Base-by-base conservation (phyloP, 2,113 vertebrate species). In the Apistogramma diplotaenia region DNA sequence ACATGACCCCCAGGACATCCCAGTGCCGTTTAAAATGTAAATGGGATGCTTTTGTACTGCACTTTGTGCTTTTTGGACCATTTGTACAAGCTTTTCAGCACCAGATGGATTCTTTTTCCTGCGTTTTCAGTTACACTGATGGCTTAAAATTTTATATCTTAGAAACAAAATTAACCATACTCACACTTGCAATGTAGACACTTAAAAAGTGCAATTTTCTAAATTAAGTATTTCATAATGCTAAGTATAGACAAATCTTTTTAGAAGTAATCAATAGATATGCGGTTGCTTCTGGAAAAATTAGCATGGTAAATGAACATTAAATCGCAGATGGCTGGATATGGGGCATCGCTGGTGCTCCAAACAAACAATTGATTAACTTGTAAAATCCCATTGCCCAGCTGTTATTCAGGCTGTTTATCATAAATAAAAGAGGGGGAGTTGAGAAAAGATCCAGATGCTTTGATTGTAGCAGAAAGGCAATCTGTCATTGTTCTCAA, bases 341-440 rank as follows among this genome's bases (percentile, higher is more conserved):
- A 92, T 81, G 84, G 91, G 90, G 91, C 90, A 93, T 89, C 46
- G 54, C 58, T 76, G 88, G 87, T 86, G 89, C 91, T 93, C 81
- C 93, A 90, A 93, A 94, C 91, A 94, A 95, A 95, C 94, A 95
- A 95, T 94, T 96, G 95, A 95, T 94, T 95, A 95, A 95, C 93
- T 94, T 95, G 94, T 95, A 95, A 94, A 94, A 93, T 94, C 94
- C 91, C 90, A 93, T 92, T 91, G 90, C 92, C 93, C 95, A 95
- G 95, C 95, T 96, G 95, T 95, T 95, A 93, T 95, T 95, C 93
- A 89, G 89, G 88, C 95, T 94, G 94, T 95, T 95, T 96, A 94
- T 91, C 92, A 95, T 94, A 93, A 94, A 95, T 89, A 93, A 93
- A 91, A 94, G 88, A 92, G 86, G 86, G 91, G 90, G 89, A 82